Evolutionary conservation across 2,797 vertebrate genomes (phyloP).

Genomic region (Myioborus miniatus): DNA sequence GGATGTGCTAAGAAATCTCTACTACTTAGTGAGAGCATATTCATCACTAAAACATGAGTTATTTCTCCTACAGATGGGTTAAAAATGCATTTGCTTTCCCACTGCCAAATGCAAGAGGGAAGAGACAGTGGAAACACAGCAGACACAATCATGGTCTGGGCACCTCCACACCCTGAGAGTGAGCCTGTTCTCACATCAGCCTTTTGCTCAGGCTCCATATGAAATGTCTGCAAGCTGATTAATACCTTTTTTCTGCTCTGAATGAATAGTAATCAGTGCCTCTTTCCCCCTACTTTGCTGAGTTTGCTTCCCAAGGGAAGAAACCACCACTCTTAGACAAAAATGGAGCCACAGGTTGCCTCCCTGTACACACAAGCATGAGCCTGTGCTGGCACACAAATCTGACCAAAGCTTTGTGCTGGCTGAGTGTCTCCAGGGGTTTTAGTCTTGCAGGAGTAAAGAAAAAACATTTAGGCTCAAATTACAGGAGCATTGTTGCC

Average conservation of each 20-base stretch:
- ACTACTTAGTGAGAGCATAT: background rate
- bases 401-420: background rate
- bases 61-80: background rate
- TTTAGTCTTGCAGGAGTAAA: background rate
- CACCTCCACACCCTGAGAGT: background rate
- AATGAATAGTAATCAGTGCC: background rate
- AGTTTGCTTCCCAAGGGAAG: background rate
- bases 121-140: background rate
- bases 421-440: background rate
- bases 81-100: background rate
- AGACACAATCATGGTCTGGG: background rate
- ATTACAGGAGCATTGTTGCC: background rate
- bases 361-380: accelerated
- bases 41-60: background rate
- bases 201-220: background rate
- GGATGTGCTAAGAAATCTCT: background rate
- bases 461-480: background rate
- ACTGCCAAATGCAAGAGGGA: background rate
- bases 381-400: background rate
- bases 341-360: background rate
- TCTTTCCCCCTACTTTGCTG: background rate
- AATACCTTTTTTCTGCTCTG: background rate
- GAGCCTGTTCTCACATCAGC: background rate
- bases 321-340: background rate
- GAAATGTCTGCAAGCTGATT: background rate